These are phyloP conservation scores for Norana najaformis DNA, from an alignment of 2,888 invertebrate genomes.

Conservation along the genomic window DNA sequence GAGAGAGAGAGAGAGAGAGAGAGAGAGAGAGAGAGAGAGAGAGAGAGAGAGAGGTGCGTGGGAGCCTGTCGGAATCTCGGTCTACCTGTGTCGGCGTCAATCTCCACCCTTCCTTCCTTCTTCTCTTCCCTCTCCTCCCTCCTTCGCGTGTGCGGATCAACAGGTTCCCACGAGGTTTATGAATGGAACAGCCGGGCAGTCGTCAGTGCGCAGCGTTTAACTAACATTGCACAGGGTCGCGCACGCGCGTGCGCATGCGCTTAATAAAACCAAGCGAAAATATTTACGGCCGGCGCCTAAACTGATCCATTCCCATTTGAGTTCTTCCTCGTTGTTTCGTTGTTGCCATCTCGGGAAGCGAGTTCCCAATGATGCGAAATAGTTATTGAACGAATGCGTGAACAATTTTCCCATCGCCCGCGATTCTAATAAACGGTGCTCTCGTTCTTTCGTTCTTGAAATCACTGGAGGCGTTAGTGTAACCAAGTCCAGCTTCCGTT, in stretches of 20 bases:
- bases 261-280: not conserved
- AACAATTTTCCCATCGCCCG: conserved; percentile 19
- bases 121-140: not conserved
- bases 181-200: not conserved
- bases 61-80: not conserved
- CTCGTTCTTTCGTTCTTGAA: not conserved
- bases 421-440: not conserved
- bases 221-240: conserved; percentile 5
- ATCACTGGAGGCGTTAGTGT: not conserved
- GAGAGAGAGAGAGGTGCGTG: not conserved
- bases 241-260: not conserved
- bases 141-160: not conserved
- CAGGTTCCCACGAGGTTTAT: conserved; percentile 2
- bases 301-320: not conserved
- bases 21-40: not conserved
- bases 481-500: conserved; percentile 13
- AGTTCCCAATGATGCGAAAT: conserved; percentile 10
- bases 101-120: not conserved
- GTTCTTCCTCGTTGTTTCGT: not conserved
- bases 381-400: conserved; percentile 2
- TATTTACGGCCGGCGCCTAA: conserved; percentile 7
- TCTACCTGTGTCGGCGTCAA: conserved; percentile 3
- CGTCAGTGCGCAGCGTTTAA: conserved; percentile 6
- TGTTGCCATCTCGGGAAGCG: not conserved
- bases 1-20: not conserved